Base-by-base conservation (phyloP, 2,888 invertebrate species). In the Lasioglossum calceatum region DNA sequence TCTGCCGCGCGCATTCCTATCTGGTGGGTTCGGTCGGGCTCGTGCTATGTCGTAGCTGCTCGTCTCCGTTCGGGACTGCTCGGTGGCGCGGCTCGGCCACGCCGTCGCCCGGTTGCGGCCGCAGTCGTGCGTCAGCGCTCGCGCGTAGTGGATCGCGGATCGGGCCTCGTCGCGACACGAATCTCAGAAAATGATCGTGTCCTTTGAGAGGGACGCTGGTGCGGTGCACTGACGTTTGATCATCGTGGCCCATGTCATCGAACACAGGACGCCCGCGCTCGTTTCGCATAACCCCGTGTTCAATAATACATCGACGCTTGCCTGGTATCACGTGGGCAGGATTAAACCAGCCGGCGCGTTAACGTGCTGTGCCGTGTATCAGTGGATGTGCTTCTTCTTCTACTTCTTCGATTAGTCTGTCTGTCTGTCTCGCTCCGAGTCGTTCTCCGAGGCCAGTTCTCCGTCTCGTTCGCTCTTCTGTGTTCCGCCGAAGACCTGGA, bases 1-100 rank as follows among this genome's bases (percentile, higher is more conserved):
- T 94, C 93, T 94, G 94, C 94, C 93, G 94, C 93, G 93, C 90
- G 93, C 95, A 95, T 95, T 95, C 95, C 95, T 54, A 92, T 91
- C 91, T 73, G 50, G 74, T 82, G 72, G 80, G 84, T 85, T 92
- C 92, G 92, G 85, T 67, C 36, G 67, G 42, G 84, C 74, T 93
- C 93, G 93, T 86, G 81, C 79, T 70, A 67, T 27, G 64, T 88
- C 91, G 91, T 64, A 74, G 50, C 32, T 32, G 44, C n/a, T 74
- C 86, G 88, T 73, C 72, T 42, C 42, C 19, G 42, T 36, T 79
- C 90, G 88, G 84, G 50, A 54, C 32, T 74, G 75, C 84, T 91
- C 89, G 89, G 86, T 80, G 61, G 79, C 82, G 79, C 87, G 85
- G 91, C 84, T 87, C 88, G 88, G 87, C 75, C 84, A 81, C 36